Evolutionary conservation across 2,113 vertebrate species (phyloP).

Genomic region (Sapayoa aenigma): DNA sequence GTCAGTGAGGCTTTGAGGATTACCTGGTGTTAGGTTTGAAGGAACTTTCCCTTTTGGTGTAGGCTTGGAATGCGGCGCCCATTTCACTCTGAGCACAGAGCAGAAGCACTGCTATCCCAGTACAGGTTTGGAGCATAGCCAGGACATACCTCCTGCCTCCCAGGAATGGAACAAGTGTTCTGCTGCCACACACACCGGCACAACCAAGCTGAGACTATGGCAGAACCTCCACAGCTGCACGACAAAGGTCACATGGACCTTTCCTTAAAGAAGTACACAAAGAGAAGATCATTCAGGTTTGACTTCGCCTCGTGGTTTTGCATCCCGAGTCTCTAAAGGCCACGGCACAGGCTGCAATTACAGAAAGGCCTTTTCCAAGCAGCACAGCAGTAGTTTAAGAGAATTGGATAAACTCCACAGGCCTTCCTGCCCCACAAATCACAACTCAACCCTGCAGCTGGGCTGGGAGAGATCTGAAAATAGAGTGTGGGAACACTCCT

Average conservation of each 20-base stretch:
- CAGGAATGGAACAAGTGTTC: not conserved
- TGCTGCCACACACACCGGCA: not conserved
- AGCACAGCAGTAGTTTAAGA: not conserved
- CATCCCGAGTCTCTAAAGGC: not conserved
- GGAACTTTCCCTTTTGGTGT: not conserved
- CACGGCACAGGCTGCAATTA: constrained; percentile 27
- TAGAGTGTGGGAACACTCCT: not conserved
- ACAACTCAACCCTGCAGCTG: not conserved
- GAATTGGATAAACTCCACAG: not conserved
- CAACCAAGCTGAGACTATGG: not conserved
- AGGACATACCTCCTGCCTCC: not conserved
- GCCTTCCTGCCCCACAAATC: constrained; percentile 26
- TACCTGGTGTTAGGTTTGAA: not conserved
- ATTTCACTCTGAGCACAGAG: not conserved
- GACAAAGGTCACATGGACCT: fast-evolving
- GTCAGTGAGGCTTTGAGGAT: not conserved
- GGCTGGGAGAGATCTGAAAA: not conserved
- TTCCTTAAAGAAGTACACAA: not conserved
- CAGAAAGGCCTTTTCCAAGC: not conserved
- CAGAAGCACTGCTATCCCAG: not conserved
- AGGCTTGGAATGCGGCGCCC: not conserved
- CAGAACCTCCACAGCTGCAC: fast-evolving
- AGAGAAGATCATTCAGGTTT: not conserved
- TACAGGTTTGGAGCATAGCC: not conserved
- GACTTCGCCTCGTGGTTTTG: not conserved